Evolutionary conservation across 2,888 invertebrate species (phyloP), one percentile per base, ranked within the genome.

Genomic region (Ellobium chinense): DNA sequence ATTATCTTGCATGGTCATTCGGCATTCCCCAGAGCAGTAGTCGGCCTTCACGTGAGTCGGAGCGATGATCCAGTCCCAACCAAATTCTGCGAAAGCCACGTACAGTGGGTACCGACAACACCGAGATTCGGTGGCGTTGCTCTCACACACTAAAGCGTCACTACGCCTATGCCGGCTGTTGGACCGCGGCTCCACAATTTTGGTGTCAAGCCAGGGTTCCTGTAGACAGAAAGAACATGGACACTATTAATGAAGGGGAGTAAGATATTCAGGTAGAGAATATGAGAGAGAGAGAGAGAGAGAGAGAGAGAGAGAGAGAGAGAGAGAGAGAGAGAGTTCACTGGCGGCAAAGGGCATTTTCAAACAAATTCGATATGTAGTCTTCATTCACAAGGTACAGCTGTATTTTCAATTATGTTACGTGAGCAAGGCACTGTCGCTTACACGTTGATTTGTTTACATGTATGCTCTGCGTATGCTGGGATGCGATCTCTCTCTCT

Each of bases 41-140:
- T 97, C 97, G 9, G 99, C 98, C 90, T 97, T 96, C 94, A 98
- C 99, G 88, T 95, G 95, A 90, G 97, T 97, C 0, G 99, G 99
- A 0, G 98, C 98, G 81, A 99, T 97, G 89, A 99, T 97, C 96
- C 98, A 99, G 92, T 98, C 97, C 98, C 98, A 99, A 36, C 98
- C 98, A 91, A 99, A 98, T 91, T 96, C 96, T 87, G 97, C 96
- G 93, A 99, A 99, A 94, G 98, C 97, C 24, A 99, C 97, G 21
- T 96, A 96, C 63, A 99, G 94, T 0, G 98, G 98, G 93, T 98
- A 98, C 4, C 98, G 96, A 92, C 99, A 99, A 94, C 99, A 99
- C 66, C 97, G 95, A 37, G 95, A 95, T 90, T 98, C 97, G 87
- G 96, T 94, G 14, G 95, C 95, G 87, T 95, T 95, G 88, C 97